A percentile compares a stretch with the other conserved stretches of the same genome.
phyloP scores from a whole-genome alignment of 2,797 vertebrate species.

The Peromyscus attwateri region DNA sequence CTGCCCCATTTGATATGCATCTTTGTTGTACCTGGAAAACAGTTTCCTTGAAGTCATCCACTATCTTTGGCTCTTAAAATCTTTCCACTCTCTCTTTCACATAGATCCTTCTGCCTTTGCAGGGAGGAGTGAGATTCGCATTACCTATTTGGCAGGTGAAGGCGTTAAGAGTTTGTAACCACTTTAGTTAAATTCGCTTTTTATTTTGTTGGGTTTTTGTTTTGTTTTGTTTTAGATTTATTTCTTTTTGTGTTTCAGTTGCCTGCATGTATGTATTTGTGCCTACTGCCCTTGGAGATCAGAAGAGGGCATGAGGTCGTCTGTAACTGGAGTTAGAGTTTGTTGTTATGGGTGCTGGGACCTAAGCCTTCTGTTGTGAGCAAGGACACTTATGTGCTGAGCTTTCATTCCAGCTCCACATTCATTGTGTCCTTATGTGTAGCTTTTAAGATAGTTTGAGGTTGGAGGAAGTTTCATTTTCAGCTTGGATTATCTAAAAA shows the following conservation, averaged over 20 bases:
- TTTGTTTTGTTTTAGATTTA: neutral
- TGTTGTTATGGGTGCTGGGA: neutral
- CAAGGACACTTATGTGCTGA: neutral
- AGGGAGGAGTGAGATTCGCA: neutral
- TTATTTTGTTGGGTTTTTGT: neutral
- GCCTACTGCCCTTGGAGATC: neutral
- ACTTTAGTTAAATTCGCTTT: slow-evolving; percentile 28
- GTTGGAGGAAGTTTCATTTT: slow-evolving; percentile 39
- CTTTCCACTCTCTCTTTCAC: neutral
- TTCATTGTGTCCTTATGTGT: neutral
- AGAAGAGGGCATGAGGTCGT: neutral
- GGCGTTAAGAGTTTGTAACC: slow-evolving; percentile 25
- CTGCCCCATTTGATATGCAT: neutral
- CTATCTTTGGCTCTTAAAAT: neutral
- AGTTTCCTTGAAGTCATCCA: neutral
- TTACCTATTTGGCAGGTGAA: slow-evolving; percentile 15
- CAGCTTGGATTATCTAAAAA: slow-evolving; percentile 44
- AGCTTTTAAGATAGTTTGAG: slow-evolving; percentile 41
- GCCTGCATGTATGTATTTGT: neutral
- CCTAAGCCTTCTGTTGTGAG: neutral
- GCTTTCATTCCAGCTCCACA: neutral
- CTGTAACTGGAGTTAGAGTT: neutral
- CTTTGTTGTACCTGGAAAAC: neutral
- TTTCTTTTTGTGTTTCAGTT: neutral
- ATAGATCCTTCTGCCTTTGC: neutral